Evolutionary conservation across 2,797 vertebrate genomes (phyloP).

Genomic region (Knipowitschia caucasica): DNA sequence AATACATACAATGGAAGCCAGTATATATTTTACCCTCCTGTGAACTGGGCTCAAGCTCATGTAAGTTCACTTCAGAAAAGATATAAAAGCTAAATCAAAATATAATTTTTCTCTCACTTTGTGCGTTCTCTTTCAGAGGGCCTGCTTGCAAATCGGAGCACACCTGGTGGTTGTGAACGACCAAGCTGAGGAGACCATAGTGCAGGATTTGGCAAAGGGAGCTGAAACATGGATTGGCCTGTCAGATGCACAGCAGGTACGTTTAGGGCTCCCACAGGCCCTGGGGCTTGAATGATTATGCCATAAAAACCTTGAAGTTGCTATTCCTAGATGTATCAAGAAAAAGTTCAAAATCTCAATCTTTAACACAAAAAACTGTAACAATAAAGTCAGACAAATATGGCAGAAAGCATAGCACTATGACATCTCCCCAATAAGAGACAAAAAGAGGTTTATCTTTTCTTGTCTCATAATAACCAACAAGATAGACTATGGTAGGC

Average conservation of each 20-base stretch:
- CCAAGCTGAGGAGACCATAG: neutral
- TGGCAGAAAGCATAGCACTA: no score
- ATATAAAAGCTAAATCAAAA: neutral
- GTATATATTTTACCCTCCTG: neutral
- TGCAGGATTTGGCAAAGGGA: neutral
- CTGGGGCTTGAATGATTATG: no score
- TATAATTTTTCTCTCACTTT: neutral
- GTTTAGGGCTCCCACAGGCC: no score
- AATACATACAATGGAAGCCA: no score
- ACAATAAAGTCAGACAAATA: no score
- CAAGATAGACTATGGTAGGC: no score
- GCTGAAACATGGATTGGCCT: neutral
- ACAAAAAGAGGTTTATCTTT: no score
- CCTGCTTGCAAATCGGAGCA: neutral
- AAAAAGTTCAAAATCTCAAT: no score
- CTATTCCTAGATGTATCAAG: neutral
- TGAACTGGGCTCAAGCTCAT: neutral
- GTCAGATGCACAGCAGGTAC: neutral
- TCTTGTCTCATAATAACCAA: no score
- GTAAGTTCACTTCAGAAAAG: neutral
- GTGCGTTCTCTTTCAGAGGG: neutral
- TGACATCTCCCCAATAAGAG: no score
- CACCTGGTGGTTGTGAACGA: neutral
- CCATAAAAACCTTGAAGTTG: neutral
- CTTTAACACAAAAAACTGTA: no score